Conservation (phyloP, 2,797 vertebrate species). For the Sciaenops ocellatus region DNA sequence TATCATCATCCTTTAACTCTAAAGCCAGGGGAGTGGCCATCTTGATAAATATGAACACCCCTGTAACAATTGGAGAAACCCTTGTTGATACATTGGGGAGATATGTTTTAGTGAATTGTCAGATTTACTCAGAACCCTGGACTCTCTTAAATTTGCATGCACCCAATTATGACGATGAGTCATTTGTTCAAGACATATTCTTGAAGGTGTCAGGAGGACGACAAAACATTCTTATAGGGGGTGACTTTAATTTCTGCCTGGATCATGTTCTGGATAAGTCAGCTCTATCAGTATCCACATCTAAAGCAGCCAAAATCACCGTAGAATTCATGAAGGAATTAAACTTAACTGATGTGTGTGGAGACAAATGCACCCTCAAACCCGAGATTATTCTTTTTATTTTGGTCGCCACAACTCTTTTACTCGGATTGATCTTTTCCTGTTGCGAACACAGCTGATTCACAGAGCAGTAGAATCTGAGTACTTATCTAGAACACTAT, state of each 20-base stretch:
- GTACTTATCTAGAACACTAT: neutral
- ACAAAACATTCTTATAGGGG: no score
- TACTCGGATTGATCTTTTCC: neutral
- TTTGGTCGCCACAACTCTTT: neutral
- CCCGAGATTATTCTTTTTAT: neutral
- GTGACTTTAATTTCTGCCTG: no score
- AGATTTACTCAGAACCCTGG: constrained; percentile 12
- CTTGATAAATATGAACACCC: constrained; percentile 16
- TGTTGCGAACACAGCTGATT: neutral
- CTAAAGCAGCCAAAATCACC: no score
- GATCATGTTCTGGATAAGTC: no score
- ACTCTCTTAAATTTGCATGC: constrained; percentile 6
- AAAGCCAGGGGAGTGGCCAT: constrained; percentile 1
- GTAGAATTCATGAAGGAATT: no score
- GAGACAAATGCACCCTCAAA: neutral
- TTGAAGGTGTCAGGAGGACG: no score
- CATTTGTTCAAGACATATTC: no score
- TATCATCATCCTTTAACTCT: constrained; percentile 22
- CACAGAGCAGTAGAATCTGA: neutral
- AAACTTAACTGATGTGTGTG: neutral
- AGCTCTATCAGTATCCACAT: no score
- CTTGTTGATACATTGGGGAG: neutral
- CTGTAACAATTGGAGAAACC: neutral
- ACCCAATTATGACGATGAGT: constrained; percentile 16
- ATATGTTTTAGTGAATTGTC: constrained; percentile 9